Evolutionary conservation across 2,113 vertebrate genomes (phyloP).

Genomic region (Colossoma macropomum): DNA sequence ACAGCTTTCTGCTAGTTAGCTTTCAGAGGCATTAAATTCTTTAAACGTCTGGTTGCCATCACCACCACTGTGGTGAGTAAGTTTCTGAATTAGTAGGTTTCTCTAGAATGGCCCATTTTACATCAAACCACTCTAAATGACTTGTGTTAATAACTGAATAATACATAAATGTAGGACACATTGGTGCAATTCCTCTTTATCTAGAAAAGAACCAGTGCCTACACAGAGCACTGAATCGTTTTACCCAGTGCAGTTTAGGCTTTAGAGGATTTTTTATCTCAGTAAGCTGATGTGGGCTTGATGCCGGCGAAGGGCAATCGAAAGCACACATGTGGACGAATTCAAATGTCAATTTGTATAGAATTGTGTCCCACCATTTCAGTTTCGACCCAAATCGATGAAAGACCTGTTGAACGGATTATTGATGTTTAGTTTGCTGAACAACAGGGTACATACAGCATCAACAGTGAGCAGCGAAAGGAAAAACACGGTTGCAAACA

Average conservation of each 20-base stretch:
- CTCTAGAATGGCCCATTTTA: neutral
- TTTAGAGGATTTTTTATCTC: neutral
- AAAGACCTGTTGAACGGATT: neutral
- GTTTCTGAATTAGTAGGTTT: neutral
- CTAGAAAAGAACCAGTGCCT: neutral
- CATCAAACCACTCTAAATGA: neutral
- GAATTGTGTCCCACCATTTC: neutral
- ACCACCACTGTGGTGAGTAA: neutral
- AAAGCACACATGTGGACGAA: neutral
- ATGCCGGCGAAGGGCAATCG: constrained; percentile 38
- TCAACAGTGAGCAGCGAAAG: neutral
- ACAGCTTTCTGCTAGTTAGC: no score
- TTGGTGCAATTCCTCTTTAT: neutral
- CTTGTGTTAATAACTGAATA: neutral
- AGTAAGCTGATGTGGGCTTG: neutral
- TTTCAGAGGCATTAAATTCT: no score
- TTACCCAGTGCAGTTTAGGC: neutral
- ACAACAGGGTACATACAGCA: neutral
- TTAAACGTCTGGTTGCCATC: no score
- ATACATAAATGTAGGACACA: neutral
- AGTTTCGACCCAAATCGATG: neutral
- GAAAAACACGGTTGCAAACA: neutral
- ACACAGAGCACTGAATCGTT: neutral
- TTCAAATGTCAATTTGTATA: constrained; percentile 2
- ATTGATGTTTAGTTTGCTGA: neutral